These are phyloP conservation scores for Eupithecia vulgata DNA, from an alignment of 2,888 invertebrate species.

Conservation along the genomic window DNA sequence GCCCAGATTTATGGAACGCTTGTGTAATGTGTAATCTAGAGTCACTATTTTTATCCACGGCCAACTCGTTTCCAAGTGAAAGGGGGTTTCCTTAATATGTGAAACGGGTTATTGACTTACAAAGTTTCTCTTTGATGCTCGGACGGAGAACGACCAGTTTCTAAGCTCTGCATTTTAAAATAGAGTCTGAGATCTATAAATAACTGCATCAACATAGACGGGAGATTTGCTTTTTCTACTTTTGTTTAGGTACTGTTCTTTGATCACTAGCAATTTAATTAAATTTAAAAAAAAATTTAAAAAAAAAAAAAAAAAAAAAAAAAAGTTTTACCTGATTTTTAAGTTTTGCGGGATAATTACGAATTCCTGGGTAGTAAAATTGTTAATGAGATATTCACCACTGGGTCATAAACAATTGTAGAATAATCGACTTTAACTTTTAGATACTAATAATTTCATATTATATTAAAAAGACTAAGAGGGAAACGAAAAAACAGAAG, in stretches of 20 bases:
- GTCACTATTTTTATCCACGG: constrained; percentile 67
- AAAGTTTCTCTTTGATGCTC: constrained; percentile 58
- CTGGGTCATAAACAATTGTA: no score
- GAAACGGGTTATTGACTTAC: constrained; percentile 59
- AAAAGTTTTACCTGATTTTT: no score
- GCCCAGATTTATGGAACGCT: constrained; percentile 65
- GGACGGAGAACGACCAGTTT: constrained; percentile 14
- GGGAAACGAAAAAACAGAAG: no score
- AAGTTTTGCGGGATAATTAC: no score
- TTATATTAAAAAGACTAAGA: no score
- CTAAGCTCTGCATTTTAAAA: constrained; percentile 23
- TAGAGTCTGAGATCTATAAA: constrained; percentile 29
- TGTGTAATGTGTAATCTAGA: constrained; percentile 72
- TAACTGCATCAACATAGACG: constrained; percentile 14
- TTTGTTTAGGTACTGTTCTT: constrained; percentile 14
- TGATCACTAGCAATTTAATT: background rate
- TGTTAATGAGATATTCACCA: no score
- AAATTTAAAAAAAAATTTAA: no score
- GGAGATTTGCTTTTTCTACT: constrained; percentile 15
- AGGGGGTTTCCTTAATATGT: constrained; percentile 72
- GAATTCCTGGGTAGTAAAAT: no score
- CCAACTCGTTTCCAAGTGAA: constrained; percentile 70
- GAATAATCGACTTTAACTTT: no score
- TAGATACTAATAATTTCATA: no score
- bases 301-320: no score